Evolutionary conservation across 2,113 vertebrate species (phyloP).

Genomic region (Pteropus alecto): DNA sequence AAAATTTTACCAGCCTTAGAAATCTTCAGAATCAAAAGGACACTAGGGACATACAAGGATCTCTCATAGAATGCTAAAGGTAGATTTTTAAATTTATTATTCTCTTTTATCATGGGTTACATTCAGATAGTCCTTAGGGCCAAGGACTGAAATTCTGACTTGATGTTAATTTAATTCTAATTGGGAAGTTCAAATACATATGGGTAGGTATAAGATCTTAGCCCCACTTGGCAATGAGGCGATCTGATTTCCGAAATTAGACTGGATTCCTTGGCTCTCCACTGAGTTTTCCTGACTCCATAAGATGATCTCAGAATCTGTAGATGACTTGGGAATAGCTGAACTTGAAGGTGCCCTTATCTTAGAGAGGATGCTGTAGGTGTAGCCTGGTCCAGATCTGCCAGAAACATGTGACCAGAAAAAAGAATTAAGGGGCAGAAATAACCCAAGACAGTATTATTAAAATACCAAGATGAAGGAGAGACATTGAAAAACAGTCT

Average conservation of each 20-base stretch:
- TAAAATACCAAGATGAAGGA: neutral
- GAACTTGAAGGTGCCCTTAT: neutral
- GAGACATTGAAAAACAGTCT: neutral
- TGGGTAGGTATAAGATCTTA: neutral
- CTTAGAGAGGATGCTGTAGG: neutral
- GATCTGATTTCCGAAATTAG: neutral
- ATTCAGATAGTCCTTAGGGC: neutral
- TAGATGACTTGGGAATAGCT: neutral
- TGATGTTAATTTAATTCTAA: neutral
- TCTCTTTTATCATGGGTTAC: neutral
- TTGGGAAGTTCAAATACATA: neutral
- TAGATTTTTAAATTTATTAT: neutral
- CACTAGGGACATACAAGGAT: neutral
- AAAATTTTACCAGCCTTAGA: constrained; percentile 42
- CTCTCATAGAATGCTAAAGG: neutral
- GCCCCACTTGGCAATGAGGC: neutral
- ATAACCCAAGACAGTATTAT: neutral
- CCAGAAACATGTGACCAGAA: neutral
- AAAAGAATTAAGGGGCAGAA: neutral
- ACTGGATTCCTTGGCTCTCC: neutral
- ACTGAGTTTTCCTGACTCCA: neutral
- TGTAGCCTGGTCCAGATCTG: neutral
- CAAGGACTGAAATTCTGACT: neutral
- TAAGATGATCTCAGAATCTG: neutral
- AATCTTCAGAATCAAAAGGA: constrained; percentile 37